These are phyloP conservation scores for Epicampocera succincta DNA, from an alignment of 2,888 invertebrate species.

Conservation along the genomic window DNA sequence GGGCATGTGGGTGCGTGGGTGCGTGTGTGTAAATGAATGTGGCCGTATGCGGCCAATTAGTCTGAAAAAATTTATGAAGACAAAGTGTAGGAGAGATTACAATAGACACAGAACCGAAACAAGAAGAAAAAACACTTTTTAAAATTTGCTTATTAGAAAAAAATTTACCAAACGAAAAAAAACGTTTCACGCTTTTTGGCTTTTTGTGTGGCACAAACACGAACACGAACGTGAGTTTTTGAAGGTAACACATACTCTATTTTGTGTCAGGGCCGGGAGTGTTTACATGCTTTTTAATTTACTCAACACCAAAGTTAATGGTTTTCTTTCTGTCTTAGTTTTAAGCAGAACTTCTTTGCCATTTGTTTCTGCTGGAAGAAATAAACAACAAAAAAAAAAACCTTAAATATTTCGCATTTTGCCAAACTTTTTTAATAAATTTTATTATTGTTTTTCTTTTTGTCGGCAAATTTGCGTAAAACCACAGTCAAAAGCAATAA, in stretches of 20 bases:
- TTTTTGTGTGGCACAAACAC: no score
- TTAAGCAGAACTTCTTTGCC: neutral
- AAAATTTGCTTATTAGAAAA: no score
- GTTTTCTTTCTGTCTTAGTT: neutral
- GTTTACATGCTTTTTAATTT: neutral
- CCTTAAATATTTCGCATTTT: neutral
- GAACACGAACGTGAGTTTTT: neutral
- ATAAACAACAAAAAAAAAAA: no score
- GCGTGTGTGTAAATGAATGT: neutral
- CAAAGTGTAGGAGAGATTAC: no score
- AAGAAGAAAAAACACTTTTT: no score
- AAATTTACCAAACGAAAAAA: no score
- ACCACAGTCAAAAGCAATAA: conserved; percentile 77
- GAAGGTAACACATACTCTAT: no score
- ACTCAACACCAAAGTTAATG: neutral
- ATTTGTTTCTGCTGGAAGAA: neutral
- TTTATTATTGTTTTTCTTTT: conserved; percentile 50
- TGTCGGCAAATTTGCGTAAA: conserved; percentile 70
- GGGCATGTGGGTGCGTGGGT: no score
- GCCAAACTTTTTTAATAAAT: conserved; percentile 1
- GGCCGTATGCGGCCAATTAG: no score
- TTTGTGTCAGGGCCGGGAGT: conserved; percentile 22
- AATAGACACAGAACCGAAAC: no score
- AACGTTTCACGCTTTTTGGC: conserved; percentile 49
- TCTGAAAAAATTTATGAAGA: no score